Evolutionary conservation across 2,888 invertebrate genomes (phyloP), one percentile per base, ranked within the genome.

Genomic region (Seira ritae): DNA sequence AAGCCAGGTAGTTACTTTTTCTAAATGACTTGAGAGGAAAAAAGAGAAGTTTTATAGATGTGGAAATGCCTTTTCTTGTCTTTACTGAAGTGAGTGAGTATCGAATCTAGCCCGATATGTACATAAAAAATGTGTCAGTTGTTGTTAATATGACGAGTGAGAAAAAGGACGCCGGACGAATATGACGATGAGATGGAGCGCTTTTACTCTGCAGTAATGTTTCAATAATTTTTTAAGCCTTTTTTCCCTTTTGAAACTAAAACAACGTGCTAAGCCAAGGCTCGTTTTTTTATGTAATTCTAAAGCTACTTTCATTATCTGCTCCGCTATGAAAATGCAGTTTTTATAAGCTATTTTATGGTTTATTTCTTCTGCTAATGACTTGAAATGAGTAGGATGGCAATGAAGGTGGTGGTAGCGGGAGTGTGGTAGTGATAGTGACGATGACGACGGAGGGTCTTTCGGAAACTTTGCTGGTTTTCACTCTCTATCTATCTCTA

Each of bases 321-420:
- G 46, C 62, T 17, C 6, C 67, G 78, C 78, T 74, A 78, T 78
- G 78, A 83, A 83, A 83, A 78, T 78, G 70, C 71, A 83, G 78
- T 69, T 78, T 83, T 83, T 83, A 74, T 78, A 78, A 83, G 78
- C 74, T 78, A 55, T 78, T 83, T 78, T 83, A 81, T 76, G 81
- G 81, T 66, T 81, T 81, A 81, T 72, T 81, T 76, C 71, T 76
- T 81, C 70, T 81, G 24, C 66, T 76, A 55, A 55, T 55, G 62
- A 70, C 55, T 71, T 55, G 72, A 73, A 55, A 55, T 55, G 55
- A 55, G 31, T 24, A 68, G n/a, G 76, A 67, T 68, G 76, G 68
- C 55, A 46, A 20, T 46, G 72, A 62, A 55, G 22, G 37, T 74
- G 22, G 19, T 20, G 74, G 22, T 55, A n/a, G 23, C 15, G 31